Evolutionary conservation across 2,113 vertebrate genomes (phyloP), one percentile per base, ranked within the genome.

Genomic region (Arizona elegans): DNA sequence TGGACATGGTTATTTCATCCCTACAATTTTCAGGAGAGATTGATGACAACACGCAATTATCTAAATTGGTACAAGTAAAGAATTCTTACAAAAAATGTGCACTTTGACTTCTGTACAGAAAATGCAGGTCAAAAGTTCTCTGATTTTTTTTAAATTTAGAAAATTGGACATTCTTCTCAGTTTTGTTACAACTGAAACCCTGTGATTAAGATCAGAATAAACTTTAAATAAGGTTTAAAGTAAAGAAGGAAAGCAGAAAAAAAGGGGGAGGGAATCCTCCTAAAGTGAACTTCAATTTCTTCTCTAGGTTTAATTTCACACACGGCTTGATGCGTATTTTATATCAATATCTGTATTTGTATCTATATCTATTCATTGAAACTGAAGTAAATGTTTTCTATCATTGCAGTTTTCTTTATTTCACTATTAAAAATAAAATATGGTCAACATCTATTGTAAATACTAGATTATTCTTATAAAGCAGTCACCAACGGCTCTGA

Each of bases 1-100:
- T 8, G 91, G 94, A 93, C 92, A 86, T 29, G n/a, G 62, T 81
- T 43, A 90, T 59, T 90, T 38, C 94, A 94, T 52, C 92, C 86
- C 94, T 65, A 62, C 92, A 92, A 65, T 93, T 92, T 92, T 65
- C 62, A 33, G 38, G 88, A 90, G 81, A 47, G 59, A 87, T 3
- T 86, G 38, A 88, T 70, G 89, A 91, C 86, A 92, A 75, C 89
- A 75, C 23, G 38, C 81, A 93, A 95, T 95, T 95, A 93, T 43
- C 93, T 59, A 70, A 91, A 92, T 75, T 75, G 89, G 91, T 89
- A 47, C 55, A 92, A 92, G 52, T 89, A 59, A 62, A 88, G 24
- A 93, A 94, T 29, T 70, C 81, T 19, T 86, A 54, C n/a, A 26
- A 29, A 50, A 47, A 53, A 85, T 89, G n/a, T 89, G 86, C 92